phyloP scores from a whole-genome alignment of 2,888 invertebrate genomes.

The Eupithecia inturbata region DNA sequence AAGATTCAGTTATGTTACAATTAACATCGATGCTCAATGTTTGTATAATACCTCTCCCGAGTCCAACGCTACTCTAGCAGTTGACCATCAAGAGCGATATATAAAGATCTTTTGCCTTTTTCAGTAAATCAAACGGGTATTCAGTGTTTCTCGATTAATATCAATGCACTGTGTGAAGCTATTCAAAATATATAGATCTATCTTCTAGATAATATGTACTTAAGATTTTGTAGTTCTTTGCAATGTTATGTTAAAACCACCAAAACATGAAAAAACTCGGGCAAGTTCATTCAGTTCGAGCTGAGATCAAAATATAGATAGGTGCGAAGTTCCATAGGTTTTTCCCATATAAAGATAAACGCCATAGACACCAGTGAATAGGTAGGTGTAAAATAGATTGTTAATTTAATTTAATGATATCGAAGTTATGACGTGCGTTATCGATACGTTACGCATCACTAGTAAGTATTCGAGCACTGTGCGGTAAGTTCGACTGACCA shows the following conservation, averaged over 20 bases:
- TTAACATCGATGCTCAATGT: neutral
- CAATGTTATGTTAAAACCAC: too few relatives aligned
- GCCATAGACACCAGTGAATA: neutral
- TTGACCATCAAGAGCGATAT: neutral
- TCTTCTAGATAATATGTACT: neutral
- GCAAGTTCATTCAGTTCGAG: neutral
- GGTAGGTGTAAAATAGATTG: neutral
- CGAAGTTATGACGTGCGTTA: conserved; percentile 41
- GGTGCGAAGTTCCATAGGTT: too few relatives aligned
- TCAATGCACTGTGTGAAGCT: neutral
- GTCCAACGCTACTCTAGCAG: neutral
- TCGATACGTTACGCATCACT: conserved; percentile 45
- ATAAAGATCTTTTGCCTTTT: neutral
- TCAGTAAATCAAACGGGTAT: neutral
- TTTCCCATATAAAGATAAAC: too few relatives aligned
- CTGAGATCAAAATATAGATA: too few relatives aligned
- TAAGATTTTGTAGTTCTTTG: too few relatives aligned
- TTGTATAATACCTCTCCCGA: neutral
- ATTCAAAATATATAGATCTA: neutral
- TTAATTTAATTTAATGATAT: conserved; percentile 48
- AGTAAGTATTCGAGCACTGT: conserved; percentile 47
- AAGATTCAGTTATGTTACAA: neutral
- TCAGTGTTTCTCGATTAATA: neutral
- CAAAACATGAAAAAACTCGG: neutral
- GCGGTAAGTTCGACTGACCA: conserved; percentile 74